Conservation (phyloP, 2,113 vertebrate species). For the Nipponia nippon region DNA sequence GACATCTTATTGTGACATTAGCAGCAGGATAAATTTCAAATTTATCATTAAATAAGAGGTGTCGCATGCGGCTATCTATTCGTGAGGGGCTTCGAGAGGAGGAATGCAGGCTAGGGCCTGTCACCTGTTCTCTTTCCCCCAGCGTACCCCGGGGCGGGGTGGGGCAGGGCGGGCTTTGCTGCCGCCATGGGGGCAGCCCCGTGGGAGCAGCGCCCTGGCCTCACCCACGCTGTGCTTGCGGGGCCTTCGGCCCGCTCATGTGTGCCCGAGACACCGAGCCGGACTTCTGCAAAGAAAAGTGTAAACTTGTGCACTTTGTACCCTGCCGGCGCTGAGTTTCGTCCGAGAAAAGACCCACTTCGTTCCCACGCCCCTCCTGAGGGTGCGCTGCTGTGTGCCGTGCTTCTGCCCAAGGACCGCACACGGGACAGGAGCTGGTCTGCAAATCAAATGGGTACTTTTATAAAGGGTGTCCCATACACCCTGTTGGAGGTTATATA, state of each 20-base stretch:
- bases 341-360: background rate
- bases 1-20: background rate
- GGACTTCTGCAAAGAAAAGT: background rate
- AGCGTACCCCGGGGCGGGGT: too few relatives aligned
- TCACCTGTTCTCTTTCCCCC: too few relatives aligned
- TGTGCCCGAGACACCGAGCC: rapidly evolving
- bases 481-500: background rate
- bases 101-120: too few relatives aligned
- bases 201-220: too few relatives aligned
- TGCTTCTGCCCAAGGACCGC: background rate
- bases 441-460: background rate
- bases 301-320: background rate
- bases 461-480: background rate
- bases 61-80: rapidly evolving
- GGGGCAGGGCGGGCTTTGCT: too few relatives aligned
- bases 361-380: too few relatives aligned
- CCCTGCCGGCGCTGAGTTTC: background rate
- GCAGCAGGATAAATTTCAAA: background rate
- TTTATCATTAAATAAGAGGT: background rate
- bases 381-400: rapidly evolving
- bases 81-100: background rate
- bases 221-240: too few relatives aligned
- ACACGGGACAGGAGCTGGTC: too few relatives aligned
- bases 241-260: too few relatives aligned
- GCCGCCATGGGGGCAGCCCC: too few relatives aligned